Percentiles rank a stretch among this genome's conserved stretches.
These are phyloP conservation scores for Nematostella vectensis DNA, from an alignment of 92 coral and sea anemone species.

Conservation along the genomic window DNA sequence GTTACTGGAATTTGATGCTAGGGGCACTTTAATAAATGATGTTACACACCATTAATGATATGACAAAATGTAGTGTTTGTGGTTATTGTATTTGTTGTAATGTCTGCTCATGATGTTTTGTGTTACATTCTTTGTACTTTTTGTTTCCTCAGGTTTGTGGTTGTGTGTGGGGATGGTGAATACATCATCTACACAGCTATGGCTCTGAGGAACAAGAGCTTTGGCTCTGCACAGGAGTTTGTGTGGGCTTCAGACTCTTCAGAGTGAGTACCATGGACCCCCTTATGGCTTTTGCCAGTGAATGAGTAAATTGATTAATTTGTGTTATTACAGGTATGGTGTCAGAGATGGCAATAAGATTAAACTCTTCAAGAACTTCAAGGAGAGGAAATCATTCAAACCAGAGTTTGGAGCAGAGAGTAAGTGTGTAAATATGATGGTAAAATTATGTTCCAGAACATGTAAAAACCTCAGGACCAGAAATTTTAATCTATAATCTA, in stretches of 20 bases:
- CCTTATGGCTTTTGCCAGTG: too few species aligned
- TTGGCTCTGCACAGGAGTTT: constrained; percentile 98
- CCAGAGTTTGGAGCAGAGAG: constrained; percentile 94
- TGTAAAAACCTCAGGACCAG: neutral
- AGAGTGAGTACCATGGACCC: constrained; percentile 94
- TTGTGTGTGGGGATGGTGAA: constrained; percentile 98
- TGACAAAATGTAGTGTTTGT: too few species aligned
- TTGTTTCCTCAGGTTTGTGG: constrained; percentile 66
- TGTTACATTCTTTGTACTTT: too few species aligned
- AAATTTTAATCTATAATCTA: too few species aligned
- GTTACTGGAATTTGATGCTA: too few species aligned
- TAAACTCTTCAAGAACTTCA: constrained; percentile 83
- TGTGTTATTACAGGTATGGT: constrained; percentile 52
- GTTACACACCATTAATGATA: too few species aligned
- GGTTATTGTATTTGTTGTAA: too few species aligned
- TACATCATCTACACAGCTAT: constrained; percentile 97
- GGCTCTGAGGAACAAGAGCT: constrained; percentile 98
- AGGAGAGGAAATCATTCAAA: constrained; percentile 90
- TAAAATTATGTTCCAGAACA: neutral
- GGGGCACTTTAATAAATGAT: too few species aligned
- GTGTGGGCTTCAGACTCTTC: constrained; percentile 98
- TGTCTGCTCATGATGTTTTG: neutral
- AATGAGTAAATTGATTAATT: neutral
- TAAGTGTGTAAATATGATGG: constrained; percentile 31
- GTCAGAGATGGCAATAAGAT: constrained; percentile 93